Conservation (phyloP, 2,888 invertebrate genomes). For the Agrotis clavis region DNA sequence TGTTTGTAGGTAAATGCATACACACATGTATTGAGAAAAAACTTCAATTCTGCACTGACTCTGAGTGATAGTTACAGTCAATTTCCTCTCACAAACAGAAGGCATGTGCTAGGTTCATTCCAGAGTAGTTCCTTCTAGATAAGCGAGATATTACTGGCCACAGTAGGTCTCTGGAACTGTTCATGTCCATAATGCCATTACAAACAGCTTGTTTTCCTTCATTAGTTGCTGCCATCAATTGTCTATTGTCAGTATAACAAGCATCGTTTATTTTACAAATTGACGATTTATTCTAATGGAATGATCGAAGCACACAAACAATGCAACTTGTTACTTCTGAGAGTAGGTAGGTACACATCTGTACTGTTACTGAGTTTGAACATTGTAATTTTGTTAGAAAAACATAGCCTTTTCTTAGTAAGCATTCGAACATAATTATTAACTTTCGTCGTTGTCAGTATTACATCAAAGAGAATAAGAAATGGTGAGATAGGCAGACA, state of each 20-base stretch:
- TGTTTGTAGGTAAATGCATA: no score
- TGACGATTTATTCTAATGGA: conserved; percentile 7
- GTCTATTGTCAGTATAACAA: conserved; percentile 29
- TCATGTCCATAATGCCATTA: not conserved
- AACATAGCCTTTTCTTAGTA: not conserved
- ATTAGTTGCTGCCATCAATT: conserved; percentile 11
- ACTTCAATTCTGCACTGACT: no score
- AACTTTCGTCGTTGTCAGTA: not conserved
- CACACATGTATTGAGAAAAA: no score
- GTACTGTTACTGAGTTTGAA: not conserved
- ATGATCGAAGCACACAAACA: conserved; percentile 17
- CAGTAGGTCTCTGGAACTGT: not conserved
- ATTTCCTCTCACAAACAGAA: no score
- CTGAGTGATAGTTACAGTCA: no score
- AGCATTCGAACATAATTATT: not conserved
- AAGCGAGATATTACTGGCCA: not conserved
- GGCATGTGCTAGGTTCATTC: no score
- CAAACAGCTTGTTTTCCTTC: not conserved
- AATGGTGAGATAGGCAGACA: no score
- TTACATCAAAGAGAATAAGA: not conserved
- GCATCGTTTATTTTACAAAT: conserved; percentile 20
- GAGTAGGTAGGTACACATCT: not conserved
- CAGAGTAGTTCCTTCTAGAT: no score
- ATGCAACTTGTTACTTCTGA: not conserved
- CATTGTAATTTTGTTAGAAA: not conserved